phyloP scores from a whole-genome alignment of 37 sponge, comb jelly and placozoan species.

The Haliclona indistincta region DNA sequence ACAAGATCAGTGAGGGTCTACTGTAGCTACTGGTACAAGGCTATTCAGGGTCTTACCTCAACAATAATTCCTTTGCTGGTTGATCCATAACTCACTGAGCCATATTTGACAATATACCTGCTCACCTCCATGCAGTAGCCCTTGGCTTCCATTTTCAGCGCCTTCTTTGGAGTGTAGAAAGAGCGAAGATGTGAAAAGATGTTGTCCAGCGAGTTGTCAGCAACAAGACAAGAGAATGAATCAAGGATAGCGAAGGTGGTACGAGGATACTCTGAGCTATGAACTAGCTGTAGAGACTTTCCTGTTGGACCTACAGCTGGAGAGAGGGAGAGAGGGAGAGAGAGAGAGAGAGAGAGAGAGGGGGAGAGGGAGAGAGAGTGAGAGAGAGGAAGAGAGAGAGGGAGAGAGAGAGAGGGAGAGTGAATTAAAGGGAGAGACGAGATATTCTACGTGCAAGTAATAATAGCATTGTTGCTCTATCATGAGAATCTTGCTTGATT shows the following conservation, averaged over 20 bases:
- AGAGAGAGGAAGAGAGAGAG: too few species aligned
- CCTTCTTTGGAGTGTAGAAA: constrained; percentile 61
- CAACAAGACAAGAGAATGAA: constrained; percentile 54
- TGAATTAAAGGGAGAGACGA: too few species aligned
- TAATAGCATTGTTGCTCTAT: too few species aligned
- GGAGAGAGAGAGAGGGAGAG: too few species aligned
- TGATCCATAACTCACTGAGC: constrained; percentile 45
- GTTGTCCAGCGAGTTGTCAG: constrained; percentile 56
- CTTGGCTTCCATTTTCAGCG: constrained; percentile 63
- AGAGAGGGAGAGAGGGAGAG: too few species aligned
- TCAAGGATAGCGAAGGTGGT: constrained; percentile 68
- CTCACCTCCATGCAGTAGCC: constrained; percentile 40
- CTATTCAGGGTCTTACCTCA: constrained; percentile 62
- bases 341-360: too few species aligned
- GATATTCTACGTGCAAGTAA: too few species aligned
- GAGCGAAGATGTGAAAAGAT: constrained; percentile 61
- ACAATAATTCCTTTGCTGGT: constrained; percentile 61
- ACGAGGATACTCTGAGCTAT: constrained; percentile 72
- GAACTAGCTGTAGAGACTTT: constrained; percentile 48
- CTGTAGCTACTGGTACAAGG: too few species aligned
- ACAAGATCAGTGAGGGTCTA: too few species aligned
- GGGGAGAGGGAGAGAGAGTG: too few species aligned
- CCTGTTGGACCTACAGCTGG: constrained; percentile 9
- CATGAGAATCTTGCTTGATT: too few species aligned
- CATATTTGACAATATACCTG: constrained; percentile 57